phyloP scores from a whole-genome alignment of 2,888 invertebrate species.

The Zonitis immaculata region DNA sequence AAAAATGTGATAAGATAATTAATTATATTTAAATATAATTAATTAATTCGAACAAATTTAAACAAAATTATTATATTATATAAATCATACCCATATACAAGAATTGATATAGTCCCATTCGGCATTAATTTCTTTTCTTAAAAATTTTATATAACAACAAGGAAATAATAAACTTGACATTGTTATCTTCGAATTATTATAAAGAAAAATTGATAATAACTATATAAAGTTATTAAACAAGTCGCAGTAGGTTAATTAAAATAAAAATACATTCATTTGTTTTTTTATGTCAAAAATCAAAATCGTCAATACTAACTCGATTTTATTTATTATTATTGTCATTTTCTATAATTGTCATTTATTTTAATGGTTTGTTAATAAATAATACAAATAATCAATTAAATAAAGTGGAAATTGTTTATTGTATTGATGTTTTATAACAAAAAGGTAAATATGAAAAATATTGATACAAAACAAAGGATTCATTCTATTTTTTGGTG shows the following conservation, averaged over 20 bases:
- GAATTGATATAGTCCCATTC: conserved; percentile 39
- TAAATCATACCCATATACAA: conserved; percentile 41
- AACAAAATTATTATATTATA: conserved; percentile 1
- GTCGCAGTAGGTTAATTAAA: neutral
- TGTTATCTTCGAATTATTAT: neutral
- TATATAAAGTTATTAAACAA: neutral
- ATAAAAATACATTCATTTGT: neutral
- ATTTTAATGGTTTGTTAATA: neutral
- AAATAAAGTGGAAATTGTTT: neutral
- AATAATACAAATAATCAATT: neutral
- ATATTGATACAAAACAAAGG: neutral
- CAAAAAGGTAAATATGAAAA: neutral
- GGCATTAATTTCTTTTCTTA: conserved; percentile 34
- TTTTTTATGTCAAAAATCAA: neutral
- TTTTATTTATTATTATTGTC: neutral
- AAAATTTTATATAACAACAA: conserved; percentile 16
- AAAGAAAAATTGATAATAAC: neutral
- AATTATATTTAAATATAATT: neutral
- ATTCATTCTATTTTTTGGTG: neutral
- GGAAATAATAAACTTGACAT: neutral
- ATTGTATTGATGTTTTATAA: neutral
- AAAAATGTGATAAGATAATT: neutral
- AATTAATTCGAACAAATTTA: neutral
- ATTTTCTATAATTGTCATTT: neutral
- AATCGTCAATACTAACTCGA: neutral